Evolutionary conservation across 2,113 vertebrate species (phyloP).

Genomic region (Alouatta palliata): DNA sequence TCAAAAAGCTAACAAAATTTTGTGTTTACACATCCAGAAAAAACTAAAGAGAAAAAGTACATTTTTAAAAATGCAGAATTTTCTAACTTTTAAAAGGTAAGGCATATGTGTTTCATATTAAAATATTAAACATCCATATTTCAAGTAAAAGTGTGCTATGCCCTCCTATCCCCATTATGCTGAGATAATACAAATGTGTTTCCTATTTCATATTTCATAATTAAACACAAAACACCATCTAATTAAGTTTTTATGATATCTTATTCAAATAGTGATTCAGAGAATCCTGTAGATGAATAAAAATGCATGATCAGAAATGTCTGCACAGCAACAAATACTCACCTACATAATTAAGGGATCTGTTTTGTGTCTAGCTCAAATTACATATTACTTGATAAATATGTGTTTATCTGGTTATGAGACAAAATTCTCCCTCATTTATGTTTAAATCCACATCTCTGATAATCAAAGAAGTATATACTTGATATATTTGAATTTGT

Average conservation of each 20-base stretch:
- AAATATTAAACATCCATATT: neutral
- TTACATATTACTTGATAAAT: neutral
- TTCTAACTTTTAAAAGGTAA: neutral
- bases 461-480: neutral
- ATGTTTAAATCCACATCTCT: neutral
- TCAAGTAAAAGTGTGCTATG: neutral
- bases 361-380: slow-evolving; percentile 39
- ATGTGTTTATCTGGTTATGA: slow-evolving; percentile 10
- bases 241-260: neutral
- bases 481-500: neutral
- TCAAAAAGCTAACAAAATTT: neutral
- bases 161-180: neutral
- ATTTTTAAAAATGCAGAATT: neutral
- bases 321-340: neutral
- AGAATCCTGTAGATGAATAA: neutral
- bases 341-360: neutral
- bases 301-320: neutral
- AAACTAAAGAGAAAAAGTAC: neutral
- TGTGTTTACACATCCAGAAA: neutral
- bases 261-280: neutral
- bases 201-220: neutral
- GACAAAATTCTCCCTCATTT: neutral
- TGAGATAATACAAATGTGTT: neutral
- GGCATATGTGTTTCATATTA: neutral
- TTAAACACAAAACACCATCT: neutral